Evolutionary conservation across 2,888 invertebrate species (phyloP).

Genomic region (Lasioglossum malachurum): DNA sequence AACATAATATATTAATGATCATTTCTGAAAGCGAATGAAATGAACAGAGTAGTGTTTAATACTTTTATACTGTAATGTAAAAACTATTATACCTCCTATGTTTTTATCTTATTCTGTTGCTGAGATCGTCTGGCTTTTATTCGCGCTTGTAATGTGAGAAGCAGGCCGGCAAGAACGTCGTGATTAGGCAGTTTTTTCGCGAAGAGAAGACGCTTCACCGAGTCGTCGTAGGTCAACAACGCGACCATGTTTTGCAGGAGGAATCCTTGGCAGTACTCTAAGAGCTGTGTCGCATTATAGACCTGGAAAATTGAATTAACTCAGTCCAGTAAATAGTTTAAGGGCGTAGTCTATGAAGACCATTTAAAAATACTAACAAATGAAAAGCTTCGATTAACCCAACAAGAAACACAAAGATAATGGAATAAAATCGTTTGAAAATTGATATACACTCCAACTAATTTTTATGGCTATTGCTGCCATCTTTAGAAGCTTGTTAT

Average conservation of each 20-base stretch:
- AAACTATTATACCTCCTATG: slow-evolving; percentile 44
- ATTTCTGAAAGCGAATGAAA: slow-evolving; percentile 21
- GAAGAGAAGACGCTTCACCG: slow-evolving; percentile 94
- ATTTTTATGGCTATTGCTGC: not conserved
- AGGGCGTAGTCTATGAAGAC: not conserved
- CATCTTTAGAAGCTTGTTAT: not conserved
- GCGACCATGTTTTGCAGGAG: slow-evolving; percentile 97
- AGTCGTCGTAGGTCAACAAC: slow-evolving; percentile 95
- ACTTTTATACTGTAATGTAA: not conserved
- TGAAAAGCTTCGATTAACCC: not conserved
- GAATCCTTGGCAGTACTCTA: slow-evolving; percentile 96
- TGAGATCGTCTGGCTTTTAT: slow-evolving; percentile 88
- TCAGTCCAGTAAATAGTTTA: not conserved
- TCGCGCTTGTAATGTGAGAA: slow-evolving; percentile 92
- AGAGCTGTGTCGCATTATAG: slow-evolving; percentile 93
- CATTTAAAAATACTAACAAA: not conserved
- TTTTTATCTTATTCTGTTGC: slow-evolving; percentile 71
- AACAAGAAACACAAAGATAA: not conserved
- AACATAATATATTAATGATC: slow-evolving; percentile 41
- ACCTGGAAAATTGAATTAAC: slow-evolving; percentile 86
- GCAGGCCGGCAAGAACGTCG: slow-evolving; percentile 93
- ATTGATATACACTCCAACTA: not conserved
- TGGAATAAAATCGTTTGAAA: not conserved
- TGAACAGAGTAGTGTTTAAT: slow-evolving; percentile 9
- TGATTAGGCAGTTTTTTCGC: slow-evolving; percentile 96